Evolutionary conservation across 2,113 vertebrate species (phyloP).

Genomic region (Halichoerus grypus): DNA sequence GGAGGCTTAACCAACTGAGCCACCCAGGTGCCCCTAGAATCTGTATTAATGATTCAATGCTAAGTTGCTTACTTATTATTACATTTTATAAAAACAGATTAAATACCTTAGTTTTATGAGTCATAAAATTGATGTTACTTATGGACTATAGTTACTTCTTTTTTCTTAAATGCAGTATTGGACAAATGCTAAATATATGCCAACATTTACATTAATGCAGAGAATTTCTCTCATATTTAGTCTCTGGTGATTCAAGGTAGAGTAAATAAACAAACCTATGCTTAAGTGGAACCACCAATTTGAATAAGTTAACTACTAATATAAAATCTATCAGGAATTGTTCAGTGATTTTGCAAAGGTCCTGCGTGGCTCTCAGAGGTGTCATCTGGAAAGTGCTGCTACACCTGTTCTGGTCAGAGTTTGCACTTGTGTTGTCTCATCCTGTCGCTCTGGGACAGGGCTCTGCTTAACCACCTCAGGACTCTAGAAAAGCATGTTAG

Average conservation of each 20-base stretch:
- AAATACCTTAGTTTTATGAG: constrained; percentile 63
- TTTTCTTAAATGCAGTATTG: constrained; percentile 60
- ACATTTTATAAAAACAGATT: constrained; percentile 72
- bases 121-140: constrained; percentile 33
- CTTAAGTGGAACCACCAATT: not conserved
- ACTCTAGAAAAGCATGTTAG: not conserved
- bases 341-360: not conserved
- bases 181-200: constrained; percentile 48
- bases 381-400: not conserved
- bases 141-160: not conserved
- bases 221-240: constrained; percentile 39
- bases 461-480: not conserved
- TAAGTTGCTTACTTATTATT: constrained; percentile 69
- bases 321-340: not conserved
- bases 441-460: not conserved
- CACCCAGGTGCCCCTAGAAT: not conserved
- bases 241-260: constrained; percentile 13
- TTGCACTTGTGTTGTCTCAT: rapidly evolving
- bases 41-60: not conserved
- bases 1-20: not conserved
- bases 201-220: constrained; percentile 38
- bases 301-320: constrained; percentile 63
- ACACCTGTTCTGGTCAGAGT: not conserved
- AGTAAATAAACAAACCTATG: not conserved
- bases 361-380: rapidly evolving